Conservation (phyloP, 2,113 vertebrate genomes). For the Aleadryas rufinucha region DNA sequence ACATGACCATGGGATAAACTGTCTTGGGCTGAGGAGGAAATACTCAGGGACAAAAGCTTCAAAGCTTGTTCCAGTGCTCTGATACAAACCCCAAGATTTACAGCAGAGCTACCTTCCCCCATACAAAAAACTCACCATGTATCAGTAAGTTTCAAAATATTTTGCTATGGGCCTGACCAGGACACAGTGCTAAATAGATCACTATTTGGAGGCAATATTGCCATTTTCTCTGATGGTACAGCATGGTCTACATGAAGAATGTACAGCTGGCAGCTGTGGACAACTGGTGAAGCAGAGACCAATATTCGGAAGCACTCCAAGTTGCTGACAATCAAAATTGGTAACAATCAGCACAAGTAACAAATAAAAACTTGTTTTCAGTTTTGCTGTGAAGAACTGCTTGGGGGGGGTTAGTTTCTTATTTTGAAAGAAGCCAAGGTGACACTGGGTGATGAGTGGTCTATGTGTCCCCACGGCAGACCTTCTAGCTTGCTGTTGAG, state of each 20-base stretch:
- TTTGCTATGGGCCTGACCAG: background rate
- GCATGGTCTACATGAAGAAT: background rate
- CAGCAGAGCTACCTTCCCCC: background rate
- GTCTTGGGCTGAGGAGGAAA: background rate
- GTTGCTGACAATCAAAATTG: background rate
- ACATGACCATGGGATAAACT: background rate
- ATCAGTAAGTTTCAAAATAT: background rate
- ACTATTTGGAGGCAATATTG: background rate
- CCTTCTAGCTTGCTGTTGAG: background rate
- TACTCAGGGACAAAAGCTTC: background rate
- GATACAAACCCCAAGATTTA: background rate
- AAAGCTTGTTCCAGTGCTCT: background rate
- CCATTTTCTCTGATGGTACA: background rate
- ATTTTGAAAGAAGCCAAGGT: background rate
- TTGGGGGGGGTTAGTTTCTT: background rate
- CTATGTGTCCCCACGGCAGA: fast-evolving
- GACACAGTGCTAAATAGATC: background rate
- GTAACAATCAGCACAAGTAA: background rate
- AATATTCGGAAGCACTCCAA: background rate
- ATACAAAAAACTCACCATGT: background rate
- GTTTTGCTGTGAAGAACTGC: background rate
- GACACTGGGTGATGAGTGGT: background rate
- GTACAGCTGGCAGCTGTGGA: background rate
- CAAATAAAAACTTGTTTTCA: background rate
- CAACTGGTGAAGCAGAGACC: background rate